Base-by-base conservation (phyloP, 1,140 invertebrate species). In the Notospermus geniculatus region DNA sequence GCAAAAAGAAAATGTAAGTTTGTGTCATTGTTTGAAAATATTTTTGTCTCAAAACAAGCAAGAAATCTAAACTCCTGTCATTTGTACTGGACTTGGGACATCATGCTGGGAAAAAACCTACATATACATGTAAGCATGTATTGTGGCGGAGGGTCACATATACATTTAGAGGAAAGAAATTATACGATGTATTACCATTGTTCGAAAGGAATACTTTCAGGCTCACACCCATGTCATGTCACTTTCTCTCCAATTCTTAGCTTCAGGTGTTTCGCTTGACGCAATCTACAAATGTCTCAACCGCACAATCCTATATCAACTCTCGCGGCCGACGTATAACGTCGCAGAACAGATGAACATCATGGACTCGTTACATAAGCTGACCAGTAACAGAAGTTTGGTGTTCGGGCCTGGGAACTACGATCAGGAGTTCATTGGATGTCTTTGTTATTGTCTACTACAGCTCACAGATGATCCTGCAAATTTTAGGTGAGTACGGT, bases 371-470 rank as follows among this genome's bases (percentile, higher is more conserved):
- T 83, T 98, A 32, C 94, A 97, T 76, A 96, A 95, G 82, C 84
- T 98, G 9, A 93, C 93, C 13, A 92, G 87, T 60, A 89, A 84
- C 71, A 75, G 85, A 57, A 90, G 90, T 59, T 82, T 97, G 0
- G 88, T 98, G 50, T 95, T 98, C 77, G 93, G 93, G 17, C 90
- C 93, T 45, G 91, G 91, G 11, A 98, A 97, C 81, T 92, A 93
- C 74, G 94, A 97, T 76, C 80, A 92, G 36, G 94, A 97, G 74
- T 98, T 97, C 76, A 90, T 98, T 61, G 93, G 92, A 1, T 97
- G 95, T 76, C 82, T 99, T 2, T 94, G 92, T 13, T 96, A 95
- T 77, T 97, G 95, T 78, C 82, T 98, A n/a, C 82, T 98, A 11
- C 93, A 97, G 81, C 78, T 98, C 2, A 96, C 92, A 27, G 88